Percentiles rank a stretch among this genome's conserved stretches.
phyloP scores from a whole-genome alignment of 2,797 vertebrate species.

The Lithobates sylvaticus region DNA sequence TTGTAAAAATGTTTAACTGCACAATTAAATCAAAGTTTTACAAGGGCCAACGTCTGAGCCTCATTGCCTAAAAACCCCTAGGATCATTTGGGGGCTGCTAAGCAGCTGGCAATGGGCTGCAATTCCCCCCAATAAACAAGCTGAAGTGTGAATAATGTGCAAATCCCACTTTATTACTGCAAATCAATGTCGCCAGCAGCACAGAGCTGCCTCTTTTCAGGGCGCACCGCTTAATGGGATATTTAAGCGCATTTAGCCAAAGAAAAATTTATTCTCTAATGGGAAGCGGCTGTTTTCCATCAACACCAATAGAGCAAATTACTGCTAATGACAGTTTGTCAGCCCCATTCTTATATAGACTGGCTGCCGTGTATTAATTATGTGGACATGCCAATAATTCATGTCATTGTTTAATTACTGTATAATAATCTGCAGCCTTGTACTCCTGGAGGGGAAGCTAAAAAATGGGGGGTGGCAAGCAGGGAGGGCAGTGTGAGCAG shows the following conservation, averaged over 20 bases:
- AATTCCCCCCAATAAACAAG: conserved; percentile 76
- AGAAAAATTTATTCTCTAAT: conserved; percentile 76
- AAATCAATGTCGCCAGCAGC: conserved; percentile 81
- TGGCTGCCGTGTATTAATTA: conserved; percentile 5
- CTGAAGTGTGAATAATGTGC: conserved; percentile 86
- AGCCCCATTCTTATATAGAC: conserved; percentile 44
- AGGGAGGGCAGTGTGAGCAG: not conserved
- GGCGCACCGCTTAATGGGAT: conserved; percentile 77
- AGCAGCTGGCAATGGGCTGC: conserved; percentile 76
- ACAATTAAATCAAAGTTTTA: conserved; percentile 97
- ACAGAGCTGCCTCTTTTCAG: conserved; percentile 73
- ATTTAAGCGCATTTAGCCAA: conserved; percentile 84
- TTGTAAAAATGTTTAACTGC: conserved; percentile 99
- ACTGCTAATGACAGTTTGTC: conserved; percentile 57
- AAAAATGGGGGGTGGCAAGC: not conserved
- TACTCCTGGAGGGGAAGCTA: too few relatives aligned
- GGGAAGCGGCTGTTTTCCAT: conserved; percentile 73
- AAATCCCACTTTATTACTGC: conserved; percentile 86
- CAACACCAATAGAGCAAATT: conserved; percentile 73
- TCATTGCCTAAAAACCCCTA: conserved; percentile 85
- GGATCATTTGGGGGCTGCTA: conserved; percentile 85
- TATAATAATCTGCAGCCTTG: not conserved
- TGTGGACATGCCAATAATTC: conserved; percentile 48
- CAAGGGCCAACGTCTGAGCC: conserved; percentile 87
- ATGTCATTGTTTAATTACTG: conserved; percentile 18